phyloP scores from a whole-genome alignment of 2,888 invertebrate genomes.

The Caradrina kadenii region DNA sequence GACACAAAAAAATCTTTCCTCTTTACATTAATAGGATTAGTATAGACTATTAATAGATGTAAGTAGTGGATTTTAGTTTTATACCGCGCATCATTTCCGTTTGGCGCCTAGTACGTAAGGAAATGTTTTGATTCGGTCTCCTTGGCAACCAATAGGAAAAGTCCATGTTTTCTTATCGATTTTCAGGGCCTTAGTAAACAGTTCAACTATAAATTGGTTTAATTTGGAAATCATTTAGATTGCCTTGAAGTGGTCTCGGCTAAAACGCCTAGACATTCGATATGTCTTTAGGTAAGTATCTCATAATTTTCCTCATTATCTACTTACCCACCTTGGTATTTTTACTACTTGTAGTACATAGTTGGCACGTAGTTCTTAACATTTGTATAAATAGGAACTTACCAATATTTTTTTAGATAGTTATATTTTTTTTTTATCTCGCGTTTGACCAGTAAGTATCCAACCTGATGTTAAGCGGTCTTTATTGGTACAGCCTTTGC shows the following conservation, averaged over 20 bases:
- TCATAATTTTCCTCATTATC: not conserved
- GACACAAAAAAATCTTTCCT: too few relatives aligned
- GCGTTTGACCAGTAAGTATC: too few relatives aligned
- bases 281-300: constrained; percentile 34
- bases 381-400: too few relatives aligned
- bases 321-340: not conserved
- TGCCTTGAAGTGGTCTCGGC: not conserved
- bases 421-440: too few relatives aligned
- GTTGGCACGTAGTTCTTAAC: too few relatives aligned
- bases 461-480: too few relatives aligned
- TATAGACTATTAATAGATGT: too few relatives aligned
- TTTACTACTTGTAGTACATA: too few relatives aligned
- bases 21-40: too few relatives aligned
- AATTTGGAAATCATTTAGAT: constrained; percentile 1
- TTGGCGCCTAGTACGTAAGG: constrained; percentile 7
- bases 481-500: too few relatives aligned
- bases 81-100: constrained; percentile 4
- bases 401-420: too few relatives aligned
- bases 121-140: constrained; percentile 69
- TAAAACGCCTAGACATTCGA: not conserved
- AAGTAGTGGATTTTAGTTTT: not conserved
- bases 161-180: constrained; percentile 48
- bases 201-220: constrained; percentile 11
- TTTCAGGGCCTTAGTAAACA: constrained; percentile 40
- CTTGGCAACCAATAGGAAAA: constrained; percentile 64